A percentile compares a stretch with the other conserved stretches of the same genome.
Conservation (phyloP, 37 sponge, comb jelly and placozoan genomes). For the Hormiphora californensis region DNA sequence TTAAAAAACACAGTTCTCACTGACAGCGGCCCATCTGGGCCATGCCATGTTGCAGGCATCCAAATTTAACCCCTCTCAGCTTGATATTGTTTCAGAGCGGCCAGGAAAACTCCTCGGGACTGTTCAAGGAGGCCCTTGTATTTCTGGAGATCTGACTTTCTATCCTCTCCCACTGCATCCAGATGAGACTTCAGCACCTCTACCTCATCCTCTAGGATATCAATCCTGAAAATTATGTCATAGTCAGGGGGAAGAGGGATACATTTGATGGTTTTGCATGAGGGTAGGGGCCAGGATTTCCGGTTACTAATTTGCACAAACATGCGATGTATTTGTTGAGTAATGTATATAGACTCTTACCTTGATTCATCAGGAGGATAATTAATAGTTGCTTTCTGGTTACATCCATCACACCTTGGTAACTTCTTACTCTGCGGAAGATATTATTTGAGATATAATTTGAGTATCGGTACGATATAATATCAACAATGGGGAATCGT, state of each 20-base stretch:
- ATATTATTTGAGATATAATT: not conserved
- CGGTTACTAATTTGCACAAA: too few species aligned
- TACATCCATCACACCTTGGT: slow-evolving; percentile 46
- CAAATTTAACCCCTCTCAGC: too few species aligned
- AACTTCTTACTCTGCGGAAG: slow-evolving; percentile 39
- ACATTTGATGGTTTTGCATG: too few species aligned
- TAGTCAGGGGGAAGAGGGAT: too few species aligned
- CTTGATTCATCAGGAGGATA: slow-evolving; percentile 2
- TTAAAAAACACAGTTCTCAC: too few species aligned
- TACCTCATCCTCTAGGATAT: slow-evolving; percentile 42
- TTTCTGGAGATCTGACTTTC: slow-evolving; percentile 4
- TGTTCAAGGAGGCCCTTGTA: slow-evolving; percentile 42
- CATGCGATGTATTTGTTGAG: too few species aligned
- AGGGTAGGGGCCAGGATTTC: too few species aligned
- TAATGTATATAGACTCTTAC: too few species aligned
- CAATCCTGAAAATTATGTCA: slow-evolving; percentile 1
- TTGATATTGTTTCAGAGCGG: slow-evolving; percentile 2
- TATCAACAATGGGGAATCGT: too few species aligned
- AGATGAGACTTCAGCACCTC: slow-evolving; percentile 27
- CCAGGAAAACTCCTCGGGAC: not conserved
- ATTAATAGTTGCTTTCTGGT: slow-evolving; percentile 2
- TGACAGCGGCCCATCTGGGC: too few species aligned
- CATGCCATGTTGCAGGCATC: too few species aligned
- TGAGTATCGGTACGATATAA: too few species aligned
- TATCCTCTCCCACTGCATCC: slow-evolving; percentile 1